Conservation (phyloP, 2,113 vertebrate genomes). For the Anoura caudifer region DNA sequence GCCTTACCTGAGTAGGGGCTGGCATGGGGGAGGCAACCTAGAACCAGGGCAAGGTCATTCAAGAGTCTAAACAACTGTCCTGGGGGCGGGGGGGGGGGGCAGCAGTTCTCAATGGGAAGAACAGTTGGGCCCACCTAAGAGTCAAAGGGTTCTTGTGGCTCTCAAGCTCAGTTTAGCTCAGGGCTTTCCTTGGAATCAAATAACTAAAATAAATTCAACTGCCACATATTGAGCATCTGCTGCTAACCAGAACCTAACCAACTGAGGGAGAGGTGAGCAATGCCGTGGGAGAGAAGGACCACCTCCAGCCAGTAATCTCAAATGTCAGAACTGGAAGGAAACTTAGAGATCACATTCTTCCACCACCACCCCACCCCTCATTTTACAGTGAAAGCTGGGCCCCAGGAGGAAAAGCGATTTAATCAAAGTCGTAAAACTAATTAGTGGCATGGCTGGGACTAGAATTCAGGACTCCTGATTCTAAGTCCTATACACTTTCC, state of each 20-base stretch:
- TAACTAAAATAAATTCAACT: neutral
- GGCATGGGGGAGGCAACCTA: neutral
- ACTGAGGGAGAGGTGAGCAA: neutral
- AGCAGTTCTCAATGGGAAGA: neutral
- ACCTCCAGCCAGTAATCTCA: neutral
- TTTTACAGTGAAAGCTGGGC: conserved; percentile 31
- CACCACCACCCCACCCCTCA: neutral
- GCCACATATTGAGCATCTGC: neutral
- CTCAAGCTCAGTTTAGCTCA: neutral
- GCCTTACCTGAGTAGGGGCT: neutral
- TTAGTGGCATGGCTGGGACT: conserved; percentile 3
- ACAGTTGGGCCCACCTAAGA: neutral
- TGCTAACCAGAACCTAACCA: neutral
- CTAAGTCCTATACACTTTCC: conserved; percentile 66
- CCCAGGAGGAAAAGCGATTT: conserved; percentile 53
- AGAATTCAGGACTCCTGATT: conserved; percentile 46
- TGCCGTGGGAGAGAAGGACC: neutral
- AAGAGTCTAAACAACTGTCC: neutral
- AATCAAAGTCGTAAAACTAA: conserved; percentile 45
- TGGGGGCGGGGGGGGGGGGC: neutral
- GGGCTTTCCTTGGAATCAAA: neutral
- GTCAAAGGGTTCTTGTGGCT: neutral
- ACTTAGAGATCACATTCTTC: conserved; percentile 16
- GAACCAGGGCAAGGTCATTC: neutral
- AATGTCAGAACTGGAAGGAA: neutral